A percentile compares a stretch with the other conserved stretches of the same genome.
Evolutionary conservation across 2,888 invertebrate genomes (phyloP).

Genomic region (Orchestes rusci): DNA sequence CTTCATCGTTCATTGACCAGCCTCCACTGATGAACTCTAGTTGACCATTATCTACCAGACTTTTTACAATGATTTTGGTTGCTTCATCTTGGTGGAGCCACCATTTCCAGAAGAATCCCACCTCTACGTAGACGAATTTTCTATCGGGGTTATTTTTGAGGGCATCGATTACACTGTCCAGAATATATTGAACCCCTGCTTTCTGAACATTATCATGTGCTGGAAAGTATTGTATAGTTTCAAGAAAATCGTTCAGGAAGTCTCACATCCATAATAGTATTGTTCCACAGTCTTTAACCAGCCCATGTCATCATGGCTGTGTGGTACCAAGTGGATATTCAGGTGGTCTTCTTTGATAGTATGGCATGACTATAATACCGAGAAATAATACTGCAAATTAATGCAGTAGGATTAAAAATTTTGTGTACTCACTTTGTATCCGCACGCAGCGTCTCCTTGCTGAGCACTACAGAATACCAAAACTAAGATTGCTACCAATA

Average conservation of each 20-base stretch:
- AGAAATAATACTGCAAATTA: neutral
- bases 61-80: constrained; percentile 48
- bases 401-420: neutral
- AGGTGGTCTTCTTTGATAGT: constrained; percentile 50
- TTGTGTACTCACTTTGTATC: neutral
- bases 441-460: constrained; percentile 1
- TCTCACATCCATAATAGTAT: constrained; percentile 60
- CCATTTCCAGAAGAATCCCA: constrained; percentile 74
- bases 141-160: constrained; percentile 58
- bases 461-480: no score
- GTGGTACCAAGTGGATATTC: constrained; percentile 76
- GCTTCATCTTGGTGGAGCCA: constrained; percentile 57
- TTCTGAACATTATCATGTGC: constrained; percentile 8
- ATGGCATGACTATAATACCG: constrained; percentile 51
- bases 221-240: neutral
- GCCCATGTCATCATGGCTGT: constrained; percentile 80
- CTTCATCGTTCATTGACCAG: constrained; percentile 57
- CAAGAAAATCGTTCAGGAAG: neutral
- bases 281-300: constrained; percentile 83
- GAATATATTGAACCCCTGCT: constrained; percentile 65
- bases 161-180: constrained; percentile 74
- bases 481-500: no score
- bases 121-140: constrained; percentile 79
- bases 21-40: constrained; percentile 55
- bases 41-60: constrained; percentile 52